These are phyloP conservation scores for Sebastolobus alascanus DNA, from an alignment of 2,797 vertebrate species.

Conservation along the genomic window DNA sequence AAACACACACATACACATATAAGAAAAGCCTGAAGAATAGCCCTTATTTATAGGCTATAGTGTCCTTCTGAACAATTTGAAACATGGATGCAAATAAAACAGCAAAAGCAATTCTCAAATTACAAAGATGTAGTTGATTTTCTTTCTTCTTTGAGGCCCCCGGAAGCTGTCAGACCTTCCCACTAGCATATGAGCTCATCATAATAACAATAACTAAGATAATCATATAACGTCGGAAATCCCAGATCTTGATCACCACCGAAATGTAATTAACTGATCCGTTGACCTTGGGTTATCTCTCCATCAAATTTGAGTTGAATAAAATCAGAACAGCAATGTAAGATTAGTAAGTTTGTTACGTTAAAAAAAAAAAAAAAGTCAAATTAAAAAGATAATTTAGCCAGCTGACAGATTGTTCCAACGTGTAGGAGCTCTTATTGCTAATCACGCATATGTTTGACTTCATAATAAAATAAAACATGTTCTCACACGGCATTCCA, in stretches of 20 bases:
- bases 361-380: neutral
- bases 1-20: neutral
- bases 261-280: slow-evolving; percentile 62
- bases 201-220: slow-evolving; percentile 46
- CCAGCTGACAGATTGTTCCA: neutral
- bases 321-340: slow-evolving; percentile 9
- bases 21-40: neutral
- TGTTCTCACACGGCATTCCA: slow-evolving; percentile 22
- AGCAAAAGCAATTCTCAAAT: neutral
- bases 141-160: neutral
- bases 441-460: neutral
- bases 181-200: slow-evolving; percentile 34
- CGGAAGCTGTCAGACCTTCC: slow-evolving; percentile 1
- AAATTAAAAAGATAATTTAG: neutral
- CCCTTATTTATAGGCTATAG: neutral
- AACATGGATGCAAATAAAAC: neutral
- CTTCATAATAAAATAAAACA: slow-evolving; percentile 1
- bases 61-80: neutral
- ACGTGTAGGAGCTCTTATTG: neutral
- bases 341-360: neutral
- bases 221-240: slow-evolving; percentile 67
- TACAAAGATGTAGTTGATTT: neutral
- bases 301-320: slow-evolving; percentile 39
- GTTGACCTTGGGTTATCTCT: slow-evolving; percentile 46
- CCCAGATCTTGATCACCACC: slow-evolving; percentile 50